Conservation (phyloP, 2,888 invertebrate genomes). For the Unio delphinus region DNA sequence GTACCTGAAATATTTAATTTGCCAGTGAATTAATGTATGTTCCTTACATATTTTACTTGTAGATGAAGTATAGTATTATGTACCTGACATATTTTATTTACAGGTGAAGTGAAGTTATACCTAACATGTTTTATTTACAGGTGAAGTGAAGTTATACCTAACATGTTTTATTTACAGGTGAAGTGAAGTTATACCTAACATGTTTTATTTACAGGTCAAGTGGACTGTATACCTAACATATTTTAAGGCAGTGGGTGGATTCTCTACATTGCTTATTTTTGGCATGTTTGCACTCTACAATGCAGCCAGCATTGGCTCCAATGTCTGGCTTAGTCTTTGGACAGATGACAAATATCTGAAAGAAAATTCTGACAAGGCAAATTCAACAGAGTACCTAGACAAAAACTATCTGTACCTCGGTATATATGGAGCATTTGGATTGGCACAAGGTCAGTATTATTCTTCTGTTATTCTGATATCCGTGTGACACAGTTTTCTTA, state of each 20-base stretch:
- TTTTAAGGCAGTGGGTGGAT: slow-evolving; percentile 83
- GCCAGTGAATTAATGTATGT: slow-evolving; percentile 72
- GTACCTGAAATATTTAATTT: too few species aligned
- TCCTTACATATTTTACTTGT: too few species aligned
- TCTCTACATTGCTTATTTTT: slow-evolving; percentile 84
- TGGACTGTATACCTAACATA: slow-evolving; percentile 92
- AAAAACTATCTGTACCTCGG: slow-evolving; percentile 69
- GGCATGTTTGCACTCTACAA: slow-evolving; percentile 65
- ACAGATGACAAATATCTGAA: slow-evolving; percentile 61
- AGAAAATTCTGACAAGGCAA: slow-evolving; percentile 39
- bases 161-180: too few species aligned
- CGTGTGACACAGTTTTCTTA: too few species aligned
- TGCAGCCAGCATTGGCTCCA: slow-evolving; percentile 53
- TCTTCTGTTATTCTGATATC: too few species aligned
- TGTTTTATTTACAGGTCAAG: slow-evolving; percentile 77
- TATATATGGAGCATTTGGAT: slow-evolving; percentile 71
- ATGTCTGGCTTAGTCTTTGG: slow-evolving; percentile 69
- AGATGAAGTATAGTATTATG: too few species aligned
- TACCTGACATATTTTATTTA: too few species aligned
- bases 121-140: slow-evolving; percentile 81
- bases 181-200: too few species aligned
- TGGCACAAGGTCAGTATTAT: slow-evolving; percentile 57
- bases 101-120: slow-evolving; percentile 79
- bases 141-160: too few species aligned
- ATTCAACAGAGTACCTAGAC: slow-evolving; percentile 37